phyloP scores from a whole-genome alignment of 2,888 invertebrate species.

The Folsomia manolachei region DNA sequence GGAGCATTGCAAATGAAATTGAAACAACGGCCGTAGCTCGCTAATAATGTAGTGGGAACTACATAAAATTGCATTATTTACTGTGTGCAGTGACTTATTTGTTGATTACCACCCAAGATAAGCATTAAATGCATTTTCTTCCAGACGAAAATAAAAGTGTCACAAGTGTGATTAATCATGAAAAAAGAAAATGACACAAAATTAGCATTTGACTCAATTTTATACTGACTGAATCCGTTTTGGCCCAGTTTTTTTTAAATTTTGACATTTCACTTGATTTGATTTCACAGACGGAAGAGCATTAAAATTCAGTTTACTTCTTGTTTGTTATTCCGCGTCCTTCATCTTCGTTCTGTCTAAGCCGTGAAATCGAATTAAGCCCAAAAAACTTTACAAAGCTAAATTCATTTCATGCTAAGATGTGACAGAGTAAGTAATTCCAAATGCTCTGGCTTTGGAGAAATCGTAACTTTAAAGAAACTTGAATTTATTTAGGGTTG shows the following conservation, averaged over 20 bases:
- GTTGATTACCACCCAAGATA: too few relatives aligned
- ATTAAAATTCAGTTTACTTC: slow-evolving; percentile 7
- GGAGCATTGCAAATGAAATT: not conserved
- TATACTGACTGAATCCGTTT: not conserved
- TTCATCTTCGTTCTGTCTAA: too few relatives aligned
- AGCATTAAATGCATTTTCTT: not conserved
- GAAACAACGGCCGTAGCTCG: not conserved
- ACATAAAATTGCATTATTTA: too few relatives aligned
- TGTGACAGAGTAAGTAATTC: not conserved
- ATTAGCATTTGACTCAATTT: not conserved
- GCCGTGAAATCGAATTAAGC: slow-evolving; percentile 5
- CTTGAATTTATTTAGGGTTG: slow-evolving; percentile 8
- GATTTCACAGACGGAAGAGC: slow-evolving; percentile 10
- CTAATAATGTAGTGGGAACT: too few relatives aligned
- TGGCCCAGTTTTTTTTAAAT: slow-evolving; percentile 1
- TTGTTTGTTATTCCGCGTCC: not conserved
- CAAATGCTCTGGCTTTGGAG: not conserved
- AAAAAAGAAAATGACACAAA: not conserved
- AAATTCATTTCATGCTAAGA: too few relatives aligned
- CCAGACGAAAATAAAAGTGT: not conserved
- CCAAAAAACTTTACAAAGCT: not conserved
- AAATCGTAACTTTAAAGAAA: not conserved
- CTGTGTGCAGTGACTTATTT: too few relatives aligned
- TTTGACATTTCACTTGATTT: slow-evolving; percentile 10
- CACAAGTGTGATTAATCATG: not conserved